A percentile compares a stretch with the other conserved stretches of the same genome.
Evolutionary conservation across 2,113 vertebrate species (phyloP).

Genomic region (Lipophrys pholis): DNA sequence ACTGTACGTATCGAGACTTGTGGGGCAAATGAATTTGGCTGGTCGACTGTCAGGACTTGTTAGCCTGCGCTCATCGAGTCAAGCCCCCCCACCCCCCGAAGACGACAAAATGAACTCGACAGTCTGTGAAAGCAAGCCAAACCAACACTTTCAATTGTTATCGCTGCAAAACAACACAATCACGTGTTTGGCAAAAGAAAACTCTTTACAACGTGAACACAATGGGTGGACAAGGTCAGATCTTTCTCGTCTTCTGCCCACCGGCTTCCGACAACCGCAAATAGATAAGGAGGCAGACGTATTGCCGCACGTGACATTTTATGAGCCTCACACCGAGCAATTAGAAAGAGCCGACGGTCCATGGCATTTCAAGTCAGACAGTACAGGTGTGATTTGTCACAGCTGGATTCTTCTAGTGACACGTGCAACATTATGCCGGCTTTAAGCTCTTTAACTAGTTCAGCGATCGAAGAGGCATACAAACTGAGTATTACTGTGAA

Average conservation of each 20-base stretch:
- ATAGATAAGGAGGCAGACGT: not conserved
- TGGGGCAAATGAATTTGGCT: not conserved
- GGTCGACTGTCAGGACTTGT: not conserved
- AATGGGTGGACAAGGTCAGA: slow-evolving; percentile 39
- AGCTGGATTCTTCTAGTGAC: not conserved
- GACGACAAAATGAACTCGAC: not conserved
- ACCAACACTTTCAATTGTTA: not conserved
- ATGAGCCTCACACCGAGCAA: slow-evolving; percentile 7
- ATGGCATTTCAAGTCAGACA: not conserved
- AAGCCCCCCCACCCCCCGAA: too few relatives aligned
- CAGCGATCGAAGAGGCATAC: not conserved
- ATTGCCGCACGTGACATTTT: not conserved
- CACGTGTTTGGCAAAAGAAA: slow-evolving; percentile 25
- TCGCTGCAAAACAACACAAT: slow-evolving; percentile 11
- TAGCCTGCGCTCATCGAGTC: not conserved
- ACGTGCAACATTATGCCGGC: not conserved
- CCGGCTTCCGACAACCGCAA: not conserved
- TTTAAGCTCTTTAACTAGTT: not conserved
- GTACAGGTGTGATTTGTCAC: not conserved
- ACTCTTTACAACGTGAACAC: slow-evolving; percentile 14
- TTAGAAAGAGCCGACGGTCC: not conserved
- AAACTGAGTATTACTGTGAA: not conserved
- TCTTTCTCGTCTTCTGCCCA: not conserved
- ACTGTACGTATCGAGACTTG: slow-evolving; percentile 7
- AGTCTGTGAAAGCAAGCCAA: not conserved